Conservation (phyloP, 1,140 invertebrate species). For the Antheraea pernyi region DNA sequence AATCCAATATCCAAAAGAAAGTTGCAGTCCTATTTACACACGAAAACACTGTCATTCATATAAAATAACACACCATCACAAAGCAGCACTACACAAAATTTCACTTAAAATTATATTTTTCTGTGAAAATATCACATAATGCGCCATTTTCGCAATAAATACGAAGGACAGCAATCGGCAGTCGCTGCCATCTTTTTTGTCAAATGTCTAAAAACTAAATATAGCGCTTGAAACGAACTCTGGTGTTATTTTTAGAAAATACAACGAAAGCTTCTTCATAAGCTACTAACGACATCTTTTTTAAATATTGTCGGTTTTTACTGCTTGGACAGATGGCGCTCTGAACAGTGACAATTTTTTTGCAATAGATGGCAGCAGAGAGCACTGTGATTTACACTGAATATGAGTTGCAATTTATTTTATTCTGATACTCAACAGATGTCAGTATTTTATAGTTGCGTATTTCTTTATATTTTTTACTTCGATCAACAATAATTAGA, state of each 20-base stretch:
- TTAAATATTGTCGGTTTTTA: neutral
- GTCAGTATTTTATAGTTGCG: neutral
- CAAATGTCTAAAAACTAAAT: conserved; percentile 78
- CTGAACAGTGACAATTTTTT: neutral
- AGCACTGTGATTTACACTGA: too few species aligned
- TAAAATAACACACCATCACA: conserved; percentile 73
- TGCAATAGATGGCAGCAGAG: neutral
- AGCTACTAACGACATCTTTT: conserved; percentile 51
- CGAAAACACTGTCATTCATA: conserved; percentile 71
- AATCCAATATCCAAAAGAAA: conserved; percentile 77
- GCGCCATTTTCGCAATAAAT: conserved; percentile 76
- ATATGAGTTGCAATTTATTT: too few species aligned
- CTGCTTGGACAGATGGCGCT: conserved; percentile 31
- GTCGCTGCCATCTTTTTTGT: conserved; percentile 78
- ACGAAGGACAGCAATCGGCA: conserved; percentile 72
- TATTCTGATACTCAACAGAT: conserved; percentile 12
- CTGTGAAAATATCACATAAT: conserved; percentile 78
- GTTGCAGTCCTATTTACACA: conserved; percentile 71
- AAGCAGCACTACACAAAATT: conserved; percentile 73
- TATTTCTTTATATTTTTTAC: too few species aligned
- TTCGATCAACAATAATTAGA: too few species aligned
- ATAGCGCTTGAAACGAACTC: conserved; percentile 76
- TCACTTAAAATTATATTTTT: conserved; percentile 75
- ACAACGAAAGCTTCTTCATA: conserved; percentile 35
- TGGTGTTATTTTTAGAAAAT: conserved; percentile 78